Conservation (phyloP, 1,140 invertebrate genomes). For the Drosophila kurseongensis region DNA sequence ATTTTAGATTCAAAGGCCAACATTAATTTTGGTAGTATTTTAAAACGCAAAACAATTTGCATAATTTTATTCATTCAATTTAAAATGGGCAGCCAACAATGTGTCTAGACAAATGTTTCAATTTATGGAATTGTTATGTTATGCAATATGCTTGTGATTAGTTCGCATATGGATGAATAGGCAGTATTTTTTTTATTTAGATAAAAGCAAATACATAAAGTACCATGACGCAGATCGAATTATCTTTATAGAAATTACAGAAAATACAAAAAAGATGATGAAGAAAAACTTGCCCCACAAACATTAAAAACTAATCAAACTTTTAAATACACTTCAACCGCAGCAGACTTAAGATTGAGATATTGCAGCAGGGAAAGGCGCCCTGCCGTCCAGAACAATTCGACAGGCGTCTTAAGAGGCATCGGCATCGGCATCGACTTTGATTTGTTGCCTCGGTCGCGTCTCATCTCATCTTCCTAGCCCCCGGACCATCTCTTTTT, state of each 20-base stretch:
- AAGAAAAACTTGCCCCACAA: conserved; percentile 50
- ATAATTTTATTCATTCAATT: conserved; percentile 72
- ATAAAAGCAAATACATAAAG: conserved; percentile 19
- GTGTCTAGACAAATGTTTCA: conserved; percentile 74
- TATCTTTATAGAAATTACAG: conserved; percentile 57
- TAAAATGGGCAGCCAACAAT: conserved; percentile 49
- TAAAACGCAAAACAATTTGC: conserved; percentile 46
- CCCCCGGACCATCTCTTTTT: conserved; percentile 32
- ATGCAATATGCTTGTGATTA: conserved; percentile 77
- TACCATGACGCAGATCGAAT: conserved; percentile 39
- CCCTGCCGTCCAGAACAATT: conserved; percentile 48
- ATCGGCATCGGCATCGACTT: conserved; percentile 55
- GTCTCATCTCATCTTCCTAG: conserved; percentile 28
- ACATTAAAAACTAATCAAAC: conserved; percentile 83
- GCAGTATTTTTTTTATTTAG: conserved; percentile 19
- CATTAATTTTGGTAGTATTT: not conserved
- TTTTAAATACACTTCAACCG: conserved; percentile 82
- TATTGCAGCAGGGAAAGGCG: conserved; percentile 33
- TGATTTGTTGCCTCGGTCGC: conserved; percentile 67
- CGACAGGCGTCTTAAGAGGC: conserved; percentile 78
- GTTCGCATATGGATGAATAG: conserved; percentile 63
- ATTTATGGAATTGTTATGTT: conserved; percentile 72
- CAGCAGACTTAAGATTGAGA: conserved; percentile 68
- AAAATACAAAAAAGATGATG: conserved; percentile 7
- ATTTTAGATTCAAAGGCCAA: not conserved